phyloP scores from a whole-genome alignment of 2,113 vertebrate genomes.

The Eubucco bourcierii region DNA sequence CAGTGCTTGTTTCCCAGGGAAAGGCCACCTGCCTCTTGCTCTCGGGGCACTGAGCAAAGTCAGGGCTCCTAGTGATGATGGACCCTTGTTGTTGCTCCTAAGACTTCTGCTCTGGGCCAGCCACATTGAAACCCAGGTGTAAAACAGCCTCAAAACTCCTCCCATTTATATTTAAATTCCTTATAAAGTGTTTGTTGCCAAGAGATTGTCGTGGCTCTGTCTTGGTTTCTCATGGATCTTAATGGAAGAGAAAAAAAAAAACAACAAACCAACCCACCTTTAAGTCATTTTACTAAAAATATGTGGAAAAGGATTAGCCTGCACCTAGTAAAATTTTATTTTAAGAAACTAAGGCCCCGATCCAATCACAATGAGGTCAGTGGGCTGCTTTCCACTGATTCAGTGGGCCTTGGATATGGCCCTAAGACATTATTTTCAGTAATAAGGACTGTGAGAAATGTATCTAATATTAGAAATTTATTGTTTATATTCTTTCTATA shows the following conservation, averaged over 20 bases:
- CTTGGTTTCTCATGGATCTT: constrained; percentile 16
- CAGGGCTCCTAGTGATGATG: accelerated
- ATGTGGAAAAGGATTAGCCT: constrained; percentile 46
- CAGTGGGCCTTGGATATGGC: constrained; percentile 54
- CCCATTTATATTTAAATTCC: background rate
- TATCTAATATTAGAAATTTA: constrained; percentile 64
- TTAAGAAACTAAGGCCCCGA: constrained; percentile 46
- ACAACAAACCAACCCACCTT: background rate
- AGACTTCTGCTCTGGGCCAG: background rate
- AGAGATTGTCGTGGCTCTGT: background rate
- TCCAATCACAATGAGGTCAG: constrained; percentile 70
- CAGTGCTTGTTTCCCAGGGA: background rate
- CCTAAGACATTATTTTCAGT: constrained; percentile 65
- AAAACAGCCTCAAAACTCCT: background rate
- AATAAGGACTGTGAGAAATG: constrained; percentile 57
- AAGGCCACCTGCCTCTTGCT: background rate
- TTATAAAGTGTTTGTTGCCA: background rate
- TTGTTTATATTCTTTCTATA: constrained; percentile 61
- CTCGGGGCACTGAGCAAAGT: background rate
- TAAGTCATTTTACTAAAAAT: constrained; percentile 44
- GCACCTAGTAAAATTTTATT: constrained; percentile 64
- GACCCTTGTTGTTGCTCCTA: background rate
- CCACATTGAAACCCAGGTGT: background rate
- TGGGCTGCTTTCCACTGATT: constrained; percentile 62
- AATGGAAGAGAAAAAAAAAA: background rate